Base-by-base conservation (phyloP, 2,888 invertebrate genomes). In the Chymomyza caudatula region DNA sequence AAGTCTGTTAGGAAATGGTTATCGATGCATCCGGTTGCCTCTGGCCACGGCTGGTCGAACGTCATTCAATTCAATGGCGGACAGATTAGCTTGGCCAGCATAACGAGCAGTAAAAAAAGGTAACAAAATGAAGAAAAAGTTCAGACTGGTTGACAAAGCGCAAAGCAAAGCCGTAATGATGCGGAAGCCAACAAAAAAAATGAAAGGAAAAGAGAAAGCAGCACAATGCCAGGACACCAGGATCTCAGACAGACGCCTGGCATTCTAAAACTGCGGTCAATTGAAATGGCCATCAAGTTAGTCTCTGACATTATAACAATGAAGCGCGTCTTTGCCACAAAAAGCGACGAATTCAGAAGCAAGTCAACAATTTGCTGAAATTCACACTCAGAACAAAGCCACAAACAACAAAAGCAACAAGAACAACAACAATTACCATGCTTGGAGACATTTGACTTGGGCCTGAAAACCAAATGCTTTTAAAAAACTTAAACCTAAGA, bases 201-300 rank as follows among this genome's bases (percentile, higher is more conserved):
- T 11, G 19, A 42, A 42, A 6, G 4, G 4, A 56, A 43, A 55
- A 55, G 5, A 29, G 25, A 19, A 22, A 15, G 17, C 15, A n/a
- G 13, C 15, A 15, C 25, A 25, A 13, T n/a, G 25, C 22, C 22
- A 56, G 20, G n/a, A 37, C 13, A 44, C 3, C n/a, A n/a, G 23
- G 23, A 47, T 20, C 13, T 20, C 8, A n/a, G 19, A 43, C 65
- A 65, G 42, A 22, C 65, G 67, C 57, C 64, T 63, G 63, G 71
- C 81, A 83, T 83, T 80, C 78, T 78, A 76, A 82, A 82, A 85
- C 84, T 82, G 82, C 81, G 82, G 82, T 82, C 82, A 82, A 82
- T 82, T 85, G 82, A 80, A 82, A 85, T 76, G 86, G 84, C 82
- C 85, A 82, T 82, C 82, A 82, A 83, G 86, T 82, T 82, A 83